These are phyloP conservation scores for Priocnemis perturbator DNA, from an alignment of 2,888 invertebrate species.

Conservation along the genomic window DNA sequence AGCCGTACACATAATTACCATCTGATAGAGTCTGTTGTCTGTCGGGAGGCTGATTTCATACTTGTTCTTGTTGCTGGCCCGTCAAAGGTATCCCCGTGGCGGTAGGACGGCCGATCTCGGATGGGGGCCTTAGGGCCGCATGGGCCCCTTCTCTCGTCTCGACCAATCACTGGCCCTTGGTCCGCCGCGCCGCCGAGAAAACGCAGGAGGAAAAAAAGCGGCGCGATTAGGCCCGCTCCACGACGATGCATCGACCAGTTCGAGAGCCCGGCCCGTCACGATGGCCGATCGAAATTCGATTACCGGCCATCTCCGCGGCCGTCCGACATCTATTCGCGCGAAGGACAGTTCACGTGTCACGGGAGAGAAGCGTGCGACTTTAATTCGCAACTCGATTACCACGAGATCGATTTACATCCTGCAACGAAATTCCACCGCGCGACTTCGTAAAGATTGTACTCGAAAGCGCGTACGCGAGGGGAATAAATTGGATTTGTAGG, in stretches of 20 bases:
- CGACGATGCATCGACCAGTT: conserved; percentile 62
- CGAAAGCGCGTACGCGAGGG: too few species aligned
- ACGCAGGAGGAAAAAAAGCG: conserved; percentile 53
- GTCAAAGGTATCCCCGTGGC: conserved; percentile 72
- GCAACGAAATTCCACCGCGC: not conserved
- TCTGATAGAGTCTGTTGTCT: conserved; percentile 75
- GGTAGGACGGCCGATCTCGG: conserved; percentile 72
- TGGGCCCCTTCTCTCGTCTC: conserved; percentile 64
- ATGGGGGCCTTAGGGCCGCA: conserved; percentile 70
- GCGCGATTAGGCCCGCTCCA: conserved; percentile 62
- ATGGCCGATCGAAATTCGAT: conserved; percentile 69
- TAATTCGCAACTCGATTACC: not conserved
- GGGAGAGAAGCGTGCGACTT: not conserved
- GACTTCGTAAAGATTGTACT: too few species aligned
- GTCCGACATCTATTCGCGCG: not conserved
- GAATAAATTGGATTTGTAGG: too few species aligned
- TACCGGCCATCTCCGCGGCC: conserved; percentile 19
- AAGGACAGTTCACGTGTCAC: too few species aligned
- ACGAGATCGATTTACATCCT: not conserved
- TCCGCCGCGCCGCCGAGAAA: conserved; percentile 54
- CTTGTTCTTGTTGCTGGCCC: conserved; percentile 72
- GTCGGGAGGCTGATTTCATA: conserved; percentile 73
- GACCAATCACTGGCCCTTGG: conserved; percentile 72
- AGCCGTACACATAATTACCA: conserved; percentile 74
- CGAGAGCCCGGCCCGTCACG: conserved; percentile 59